phyloP scores from a whole-genome alignment of 2,888 invertebrate species.

The Teleiodes luculella region DNA sequence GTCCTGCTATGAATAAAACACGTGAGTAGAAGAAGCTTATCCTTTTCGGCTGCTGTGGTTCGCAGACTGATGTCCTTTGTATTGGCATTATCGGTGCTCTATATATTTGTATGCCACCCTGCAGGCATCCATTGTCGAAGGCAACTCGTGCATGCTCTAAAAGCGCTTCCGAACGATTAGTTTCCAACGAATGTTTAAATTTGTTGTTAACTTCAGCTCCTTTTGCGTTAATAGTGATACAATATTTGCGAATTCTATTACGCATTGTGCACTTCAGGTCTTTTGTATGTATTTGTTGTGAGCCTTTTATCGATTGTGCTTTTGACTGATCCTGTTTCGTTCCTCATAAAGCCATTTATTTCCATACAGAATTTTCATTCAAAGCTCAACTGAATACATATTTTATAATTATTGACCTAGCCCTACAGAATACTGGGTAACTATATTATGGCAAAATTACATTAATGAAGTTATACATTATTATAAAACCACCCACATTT shows the following conservation, averaged over 20 bases:
- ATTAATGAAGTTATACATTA: constrained; percentile 72
- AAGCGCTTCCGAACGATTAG: constrained; percentile 73
- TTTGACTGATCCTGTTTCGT: constrained; percentile 60
- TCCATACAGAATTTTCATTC: constrained; percentile 14
- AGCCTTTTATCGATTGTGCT: constrained; percentile 57
- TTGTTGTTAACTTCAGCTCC: constrained; percentile 76
- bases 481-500: constrained; percentile 74
- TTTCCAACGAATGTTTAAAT: constrained; percentile 70
- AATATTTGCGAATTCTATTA: constrained; percentile 77
- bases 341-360: constrained; percentile 19
- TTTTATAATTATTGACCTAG: too few species aligned
- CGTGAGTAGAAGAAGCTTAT: constrained; percentile 54
- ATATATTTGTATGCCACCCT: constrained; percentile 56
- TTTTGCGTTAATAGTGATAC: constrained; percentile 76
- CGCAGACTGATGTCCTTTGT: constrained; percentile 30
- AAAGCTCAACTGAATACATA: too few species aligned
- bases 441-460: constrained; percentile 30
- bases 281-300: constrained; percentile 53
- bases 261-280: constrained; percentile 63
- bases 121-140: constrained; percentile 55
- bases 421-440: too few species aligned
- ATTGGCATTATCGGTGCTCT: constrained; percentile 33
- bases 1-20: constrained; percentile 70
- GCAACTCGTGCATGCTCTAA: constrained; percentile 67
- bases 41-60: constrained; percentile 28